These are phyloP conservation scores for Oryctolagus cuniculus DNA, from an alignment of 2,113 vertebrate species.

Conservation along the genomic window mOryCun1.1 NC_091450.1:24176001-24176500, in stretches of 20 bases:
- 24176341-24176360: not conserved
- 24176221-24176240: not conserved
- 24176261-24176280: not conserved
- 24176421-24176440: not conserved
- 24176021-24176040: not conserved
- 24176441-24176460: conserved; percentile 21
- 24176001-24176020: not conserved
- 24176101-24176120: not conserved
- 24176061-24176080: not conserved
- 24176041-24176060: not conserved
- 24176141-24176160: not conserved
- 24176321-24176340: accelerated
- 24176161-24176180: not conserved
- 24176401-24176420: not conserved
- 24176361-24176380: accelerated
- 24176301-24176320: not conserved
- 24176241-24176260: not conserved
- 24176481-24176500: conserved; percentile 56
- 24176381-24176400: not conserved
- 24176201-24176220: accelerated
- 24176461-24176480: conserved; percentile 63
- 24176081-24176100: not conserved
- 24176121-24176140: not conserved
- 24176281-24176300: not conserved
- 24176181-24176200: not conserved